phyloP scores from a whole-genome alignment of 2,888 invertebrate genomes.

The Cheilosia vernalis region DNA sequence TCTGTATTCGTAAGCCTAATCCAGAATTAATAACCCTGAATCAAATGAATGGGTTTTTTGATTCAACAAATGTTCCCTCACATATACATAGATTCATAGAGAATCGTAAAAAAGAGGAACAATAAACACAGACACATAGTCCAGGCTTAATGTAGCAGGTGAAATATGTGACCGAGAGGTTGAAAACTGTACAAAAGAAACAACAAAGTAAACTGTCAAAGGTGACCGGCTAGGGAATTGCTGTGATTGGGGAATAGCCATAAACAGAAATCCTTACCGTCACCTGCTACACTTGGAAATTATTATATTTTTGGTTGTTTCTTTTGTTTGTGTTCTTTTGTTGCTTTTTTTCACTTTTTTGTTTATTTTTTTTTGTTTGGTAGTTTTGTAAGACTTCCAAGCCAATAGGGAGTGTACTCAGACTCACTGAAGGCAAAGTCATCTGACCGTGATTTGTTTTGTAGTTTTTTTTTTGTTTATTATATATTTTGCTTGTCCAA shows the following conservation, averaged over 20 bases:
- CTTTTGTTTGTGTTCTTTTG: constrained; percentile 19
- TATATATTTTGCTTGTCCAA: background rate
- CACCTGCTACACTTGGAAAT: constrained; percentile 45
- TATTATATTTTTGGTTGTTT: constrained; percentile 10
- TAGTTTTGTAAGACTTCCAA: background rate
- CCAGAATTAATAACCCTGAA: constrained; percentile 41
- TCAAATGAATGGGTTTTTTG: constrained; percentile 31
- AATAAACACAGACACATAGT: background rate
- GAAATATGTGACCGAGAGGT: constrained; percentile 6
- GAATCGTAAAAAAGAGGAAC: background rate
- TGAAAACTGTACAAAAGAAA: constrained; percentile 26
- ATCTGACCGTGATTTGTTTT: background rate
- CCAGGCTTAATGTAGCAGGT: constrained; percentile 6
- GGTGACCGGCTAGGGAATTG: constrained; percentile 40
- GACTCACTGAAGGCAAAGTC: too few species aligned
- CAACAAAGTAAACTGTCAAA: constrained; percentile 45
- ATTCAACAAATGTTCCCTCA: constrained; percentile 26
- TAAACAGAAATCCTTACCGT: constrained; percentile 42
- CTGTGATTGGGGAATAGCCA: constrained; percentile 3
- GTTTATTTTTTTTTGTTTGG: background rate
- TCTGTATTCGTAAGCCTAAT: constrained; percentile 10
- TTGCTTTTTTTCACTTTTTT: background rate
- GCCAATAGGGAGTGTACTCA: background rate
- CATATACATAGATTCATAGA: background rate
- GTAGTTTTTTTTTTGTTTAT: background rate